These are phyloP conservation scores for Lysandra coridon DNA, from an alignment of 2,888 invertebrate species.

Conservation along the genomic window DNA sequence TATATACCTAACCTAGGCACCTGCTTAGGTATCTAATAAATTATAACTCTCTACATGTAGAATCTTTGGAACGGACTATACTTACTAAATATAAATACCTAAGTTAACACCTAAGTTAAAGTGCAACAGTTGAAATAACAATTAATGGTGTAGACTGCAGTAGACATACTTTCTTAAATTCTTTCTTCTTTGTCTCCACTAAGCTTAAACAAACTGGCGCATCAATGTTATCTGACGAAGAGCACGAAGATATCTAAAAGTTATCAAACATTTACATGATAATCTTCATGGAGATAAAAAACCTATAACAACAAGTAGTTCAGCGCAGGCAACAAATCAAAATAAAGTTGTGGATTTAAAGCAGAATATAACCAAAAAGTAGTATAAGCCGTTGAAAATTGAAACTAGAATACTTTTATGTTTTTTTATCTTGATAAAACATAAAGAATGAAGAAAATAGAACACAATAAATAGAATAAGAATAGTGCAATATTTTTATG, in stretches of 20 bases:
- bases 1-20: not conserved
- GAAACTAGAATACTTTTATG: too few species aligned
- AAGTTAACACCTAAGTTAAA: too few species aligned
- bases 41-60: not conserved
- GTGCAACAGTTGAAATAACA: not conserved
- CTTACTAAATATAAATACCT: too few species aligned
- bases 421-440: not conserved
- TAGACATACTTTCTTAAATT: not conserved
- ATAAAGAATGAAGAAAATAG: not conserved
- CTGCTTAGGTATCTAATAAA: not conserved
- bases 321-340: too few species aligned
- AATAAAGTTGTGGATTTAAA: too few species aligned
- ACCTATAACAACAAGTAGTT: too few species aligned
- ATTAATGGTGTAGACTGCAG: not conserved
- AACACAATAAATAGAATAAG: too few species aligned
- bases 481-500: not conserved
- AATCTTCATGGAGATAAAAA: too few species aligned
- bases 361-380: too few species aligned
- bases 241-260: conserved; percentile 9
- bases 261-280: too few species aligned
- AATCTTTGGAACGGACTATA: too few species aligned
- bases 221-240: not conserved
- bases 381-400: too few species aligned
- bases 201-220: not conserved
- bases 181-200: not conserved